These are phyloP conservation scores for Cerastis rubricosa DNA, from an alignment of 2,888 invertebrate species.

Conservation along the genomic window DNA sequence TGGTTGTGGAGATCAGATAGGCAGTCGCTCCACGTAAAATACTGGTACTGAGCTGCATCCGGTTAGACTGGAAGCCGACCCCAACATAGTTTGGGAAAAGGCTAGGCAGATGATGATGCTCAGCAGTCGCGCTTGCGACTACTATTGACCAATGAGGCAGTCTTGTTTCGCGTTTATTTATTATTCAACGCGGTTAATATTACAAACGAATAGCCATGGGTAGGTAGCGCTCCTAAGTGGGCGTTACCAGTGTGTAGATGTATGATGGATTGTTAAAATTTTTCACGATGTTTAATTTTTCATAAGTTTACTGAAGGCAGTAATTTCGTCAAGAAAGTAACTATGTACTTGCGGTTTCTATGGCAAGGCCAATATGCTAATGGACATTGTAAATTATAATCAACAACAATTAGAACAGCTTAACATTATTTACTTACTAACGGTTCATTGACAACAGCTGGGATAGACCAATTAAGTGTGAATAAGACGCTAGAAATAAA, in stretches of 20 bases:
- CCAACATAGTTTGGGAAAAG: no score
- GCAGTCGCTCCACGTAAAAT: no score
- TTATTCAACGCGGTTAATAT: slow-evolving; percentile 53
- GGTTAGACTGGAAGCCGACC: no score
- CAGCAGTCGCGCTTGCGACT: no score
- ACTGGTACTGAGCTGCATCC: no score
- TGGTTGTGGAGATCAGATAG: no score
- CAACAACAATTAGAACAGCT: slow-evolving; percentile 14
- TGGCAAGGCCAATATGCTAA: not conserved
- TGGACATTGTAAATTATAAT: not conserved
- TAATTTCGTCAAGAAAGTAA: slow-evolving; percentile 26
- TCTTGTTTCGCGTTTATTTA: slow-evolving; percentile 54
- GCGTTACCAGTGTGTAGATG: slow-evolving; percentile 50
- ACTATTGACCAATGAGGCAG: no score
- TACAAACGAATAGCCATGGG: slow-evolving; percentile 56
- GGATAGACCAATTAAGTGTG: slow-evolving; percentile 13
- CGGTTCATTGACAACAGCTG: slow-evolving; percentile 17
- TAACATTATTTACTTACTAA: not conserved
- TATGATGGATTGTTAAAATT: slow-evolving; percentile 49
- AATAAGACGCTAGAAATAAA: slow-evolving; percentile 3
- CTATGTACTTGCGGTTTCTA: slow-evolving; percentile 10
- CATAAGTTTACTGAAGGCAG: slow-evolving; percentile 24
- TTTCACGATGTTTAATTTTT: slow-evolving; percentile 40
- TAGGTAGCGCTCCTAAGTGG: slow-evolving; percentile 46
- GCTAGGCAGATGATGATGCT: no score